A percentile compares a stretch with the other conserved stretches of the same genome.
Evolutionary conservation across 2,888 invertebrate genomes (phyloP).

Genomic region (Disparrhopalites patrizii): DNA sequence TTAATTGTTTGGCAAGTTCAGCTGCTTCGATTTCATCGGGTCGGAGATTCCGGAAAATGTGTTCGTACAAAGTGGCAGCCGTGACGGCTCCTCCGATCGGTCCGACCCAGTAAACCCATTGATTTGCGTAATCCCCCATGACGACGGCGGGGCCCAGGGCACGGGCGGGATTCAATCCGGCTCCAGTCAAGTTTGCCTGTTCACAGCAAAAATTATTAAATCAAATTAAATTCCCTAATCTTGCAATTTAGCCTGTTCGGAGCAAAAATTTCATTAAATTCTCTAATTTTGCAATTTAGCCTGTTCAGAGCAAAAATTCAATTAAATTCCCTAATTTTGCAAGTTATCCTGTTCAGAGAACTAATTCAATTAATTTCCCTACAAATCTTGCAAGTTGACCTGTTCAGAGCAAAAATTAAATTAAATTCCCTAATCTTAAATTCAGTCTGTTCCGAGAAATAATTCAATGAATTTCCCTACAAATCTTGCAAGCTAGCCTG

Average conservation of each 20-base stretch:
- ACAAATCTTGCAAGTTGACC: too few relatives aligned
- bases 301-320: neutral
- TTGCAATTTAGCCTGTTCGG: too few relatives aligned
- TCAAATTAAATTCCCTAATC: neutral
- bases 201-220: neutral
- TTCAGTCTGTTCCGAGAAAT: neutral
- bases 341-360: too few relatives aligned
- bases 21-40: conserved; percentile 43
- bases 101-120: conserved; percentile 81
- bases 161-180: conserved; percentile 56
- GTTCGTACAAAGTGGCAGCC: conserved; percentile 36
- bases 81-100: conserved; percentile 57
- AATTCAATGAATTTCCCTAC: neutral
- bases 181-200: conserved; percentile 54
- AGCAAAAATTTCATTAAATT: neutral
- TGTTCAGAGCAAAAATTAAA: too few relatives aligned
- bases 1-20: conserved; percentile 36
- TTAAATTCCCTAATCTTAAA: too few relatives aligned
- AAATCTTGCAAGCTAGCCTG: too few relatives aligned
- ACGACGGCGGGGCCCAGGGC: conserved; percentile 55
- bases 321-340: neutral
- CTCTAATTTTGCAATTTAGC: neutral
- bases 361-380: too few relatives aligned
- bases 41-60: conserved; percentile 37
- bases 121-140: conserved; percentile 52